Conservation (phyloP, 2,797 vertebrate species). For the Gobio occitaniae region DNA sequence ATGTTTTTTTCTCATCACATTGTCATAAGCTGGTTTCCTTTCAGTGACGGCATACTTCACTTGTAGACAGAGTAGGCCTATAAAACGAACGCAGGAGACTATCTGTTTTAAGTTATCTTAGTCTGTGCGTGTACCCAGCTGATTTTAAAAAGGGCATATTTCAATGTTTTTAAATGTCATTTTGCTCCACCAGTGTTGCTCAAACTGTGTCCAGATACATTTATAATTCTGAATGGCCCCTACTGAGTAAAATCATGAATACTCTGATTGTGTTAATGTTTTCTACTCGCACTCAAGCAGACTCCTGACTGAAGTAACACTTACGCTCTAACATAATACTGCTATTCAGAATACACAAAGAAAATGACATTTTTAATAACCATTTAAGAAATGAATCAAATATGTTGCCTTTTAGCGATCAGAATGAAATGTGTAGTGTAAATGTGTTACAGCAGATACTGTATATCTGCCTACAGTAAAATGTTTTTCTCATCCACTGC, state of each 20-base stretch:
- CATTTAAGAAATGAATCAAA: neutral
- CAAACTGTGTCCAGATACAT: slow-evolving; percentile 36
- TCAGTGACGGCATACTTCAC: neutral
- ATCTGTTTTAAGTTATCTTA: slow-evolving; percentile 3
- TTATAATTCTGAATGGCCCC: slow-evolving; percentile 25
- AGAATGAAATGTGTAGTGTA: neutral
- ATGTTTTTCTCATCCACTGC: slow-evolving; percentile 3
- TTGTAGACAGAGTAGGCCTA: neutral
- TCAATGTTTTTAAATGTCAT: slow-evolving; percentile 13
- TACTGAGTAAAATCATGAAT: slow-evolving; percentile 23
- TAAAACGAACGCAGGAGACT: neutral
- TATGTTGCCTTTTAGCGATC: neutral
- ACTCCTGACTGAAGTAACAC: neutral
- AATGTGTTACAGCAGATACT: neutral
- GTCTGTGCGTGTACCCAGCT: neutral
- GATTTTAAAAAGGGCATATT: neutral
- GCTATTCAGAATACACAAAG: slow-evolving; percentile 4
- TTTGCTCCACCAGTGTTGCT: slow-evolving; percentile 24
- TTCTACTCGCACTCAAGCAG: neutral
- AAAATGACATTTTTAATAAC: neutral
- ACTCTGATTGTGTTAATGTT: slow-evolving; percentile 21
- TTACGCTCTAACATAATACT: neutral
- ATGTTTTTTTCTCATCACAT: slow-evolving; percentile 41
- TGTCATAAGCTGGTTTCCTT: slow-evolving; percentile 37
- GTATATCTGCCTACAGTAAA: slow-evolving; percentile 1